A percentile compares a stretch with the other conserved stretches of the same genome.
phyloP scores from a whole-genome alignment of 2,888 invertebrate species.

The Leptopterna dolabrata region DNA sequence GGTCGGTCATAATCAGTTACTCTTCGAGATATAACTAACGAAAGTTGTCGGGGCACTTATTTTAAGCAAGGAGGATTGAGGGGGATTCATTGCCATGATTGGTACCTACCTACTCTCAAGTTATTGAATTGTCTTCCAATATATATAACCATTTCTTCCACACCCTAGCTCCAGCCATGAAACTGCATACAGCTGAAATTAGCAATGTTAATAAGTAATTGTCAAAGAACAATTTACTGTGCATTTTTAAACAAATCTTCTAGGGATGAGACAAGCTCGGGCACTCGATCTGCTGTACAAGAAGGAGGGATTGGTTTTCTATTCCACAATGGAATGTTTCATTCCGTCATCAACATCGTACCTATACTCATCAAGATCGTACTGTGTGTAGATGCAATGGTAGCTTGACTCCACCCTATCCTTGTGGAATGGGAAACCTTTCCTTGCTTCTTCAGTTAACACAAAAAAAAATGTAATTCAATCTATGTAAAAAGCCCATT shows the following conservation, averaged over 20 bases:
- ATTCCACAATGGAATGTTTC: slow-evolving; percentile 66
- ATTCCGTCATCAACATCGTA: not conserved
- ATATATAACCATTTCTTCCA: too few relatives aligned
- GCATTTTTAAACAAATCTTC: not conserved
- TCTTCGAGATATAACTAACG: too few relatives aligned
- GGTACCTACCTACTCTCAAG: too few relatives aligned
- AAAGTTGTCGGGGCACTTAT: too few relatives aligned
- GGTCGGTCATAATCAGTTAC: too few relatives aligned
- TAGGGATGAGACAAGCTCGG: not conserved
- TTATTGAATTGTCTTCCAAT: too few relatives aligned
- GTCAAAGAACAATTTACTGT: too few relatives aligned
- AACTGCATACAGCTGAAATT: too few relatives aligned
- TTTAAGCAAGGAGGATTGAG: too few relatives aligned
- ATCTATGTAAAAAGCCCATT: slow-evolving; percentile 49
- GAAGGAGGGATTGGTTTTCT: slow-evolving; percentile 66
- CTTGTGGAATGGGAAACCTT: slow-evolving; percentile 69
- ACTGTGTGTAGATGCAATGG: slow-evolving; percentile 40
- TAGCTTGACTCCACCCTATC: slow-evolving; percentile 53
- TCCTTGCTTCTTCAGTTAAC: slow-evolving; percentile 65
- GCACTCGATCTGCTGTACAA: slow-evolving; percentile 21
- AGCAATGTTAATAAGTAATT: too few relatives aligned
- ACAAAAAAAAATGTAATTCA: slow-evolving; percentile 13
- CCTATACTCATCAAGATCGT: not conserved
- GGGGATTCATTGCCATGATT: too few relatives aligned
- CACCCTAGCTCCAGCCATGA: too few relatives aligned